A percentile compares a stretch with the other conserved stretches of the same genome.
phyloP scores from a whole-genome alignment of 2,797 vertebrate genomes.

The Macropodus opercularis region DNA sequence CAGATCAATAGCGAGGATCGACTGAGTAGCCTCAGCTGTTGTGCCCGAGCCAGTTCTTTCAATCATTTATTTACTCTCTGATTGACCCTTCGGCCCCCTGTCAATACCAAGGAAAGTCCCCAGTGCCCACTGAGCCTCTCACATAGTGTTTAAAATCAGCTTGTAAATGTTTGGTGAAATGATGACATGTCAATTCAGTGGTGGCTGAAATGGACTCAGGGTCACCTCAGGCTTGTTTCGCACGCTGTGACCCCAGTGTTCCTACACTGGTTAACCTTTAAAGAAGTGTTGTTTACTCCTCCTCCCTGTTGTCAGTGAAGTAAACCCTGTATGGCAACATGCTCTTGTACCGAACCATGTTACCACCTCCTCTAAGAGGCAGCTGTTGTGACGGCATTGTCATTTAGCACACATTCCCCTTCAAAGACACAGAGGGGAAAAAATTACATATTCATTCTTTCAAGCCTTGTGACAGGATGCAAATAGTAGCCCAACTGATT shows the following conservation, averaged over 20 bases:
- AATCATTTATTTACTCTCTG: constrained; percentile 84
- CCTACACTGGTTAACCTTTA: constrained; percentile 13
- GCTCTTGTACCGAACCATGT: constrained; percentile 32
- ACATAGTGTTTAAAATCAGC: constrained; percentile 69
- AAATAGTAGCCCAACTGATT: constrained; percentile 77
- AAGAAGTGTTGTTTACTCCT: constrained; percentile 18
- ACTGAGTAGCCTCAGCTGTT: constrained; percentile 71
- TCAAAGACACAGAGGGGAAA: constrained; percentile 58
- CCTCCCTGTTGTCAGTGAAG: constrained; percentile 14
- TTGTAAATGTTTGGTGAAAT: constrained; percentile 53
- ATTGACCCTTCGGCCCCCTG: constrained; percentile 73
- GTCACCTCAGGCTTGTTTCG: constrained; percentile 44
- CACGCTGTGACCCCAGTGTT: constrained; percentile 26
- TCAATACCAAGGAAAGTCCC: constrained; percentile 69
- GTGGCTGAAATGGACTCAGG: constrained; percentile 51
- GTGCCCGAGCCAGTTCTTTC: constrained; percentile 75
- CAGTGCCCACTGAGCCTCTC: constrained; percentile 51
- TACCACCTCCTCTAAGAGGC: constrained; percentile 28
- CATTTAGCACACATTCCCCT: constrained; percentile 55
- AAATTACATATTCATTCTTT: constrained; percentile 64
- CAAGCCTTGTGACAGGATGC: constrained; percentile 66
- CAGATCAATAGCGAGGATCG: constrained; percentile 78
- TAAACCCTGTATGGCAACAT: constrained; percentile 16
- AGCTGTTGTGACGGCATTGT: constrained; percentile 49
- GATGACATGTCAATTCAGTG: constrained; percentile 40